A percentile compares a stretch with the other conserved stretches of the same genome.
Conservation (phyloP, 23 tunicate genomes). For the Botrylloides violaceus region DNA sequence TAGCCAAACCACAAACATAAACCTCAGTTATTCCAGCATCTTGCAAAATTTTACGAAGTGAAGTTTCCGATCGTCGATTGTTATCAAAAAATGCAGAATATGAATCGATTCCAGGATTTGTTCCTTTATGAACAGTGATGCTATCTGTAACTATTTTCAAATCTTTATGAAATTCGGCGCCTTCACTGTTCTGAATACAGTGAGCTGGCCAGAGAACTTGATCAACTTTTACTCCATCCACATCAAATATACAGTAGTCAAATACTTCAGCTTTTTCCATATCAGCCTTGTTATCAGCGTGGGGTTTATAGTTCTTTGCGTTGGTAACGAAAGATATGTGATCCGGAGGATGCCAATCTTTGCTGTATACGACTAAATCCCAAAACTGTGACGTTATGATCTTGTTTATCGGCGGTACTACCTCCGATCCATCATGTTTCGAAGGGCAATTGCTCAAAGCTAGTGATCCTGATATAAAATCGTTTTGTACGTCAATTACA, state of each 20-base stretch:
- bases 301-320: slow-evolving; percentile 54
- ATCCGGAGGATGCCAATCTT: slow-evolving; percentile 89
- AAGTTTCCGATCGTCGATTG: slow-evolving; percentile 44
- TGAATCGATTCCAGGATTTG: slow-evolving; percentile 38
- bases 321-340: slow-evolving; percentile 91
- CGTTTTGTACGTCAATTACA: slow-evolving; percentile 89
- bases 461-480: slow-evolving; percentile 68
- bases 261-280: slow-evolving; percentile 39
- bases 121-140: slow-evolving; percentile 46
- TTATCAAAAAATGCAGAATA: slow-evolving; percentile 95
- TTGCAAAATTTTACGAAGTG: slow-evolving; percentile 29
- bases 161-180: slow-evolving; percentile 72
- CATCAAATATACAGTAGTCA: slow-evolving; percentile 38
- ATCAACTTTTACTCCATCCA: slow-evolving; percentile 36
- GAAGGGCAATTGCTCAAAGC: slow-evolving; percentile 80
- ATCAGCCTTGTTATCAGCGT: slow-evolving; percentile 41
- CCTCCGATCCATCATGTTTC: slow-evolving; percentile 77
- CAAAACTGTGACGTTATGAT: slow-evolving; percentile 20
- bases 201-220: slow-evolving; percentile 91
- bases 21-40: slow-evolving; percentile 28
- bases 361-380: slow-evolving; percentile 65
- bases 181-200: slow-evolving; percentile 68
- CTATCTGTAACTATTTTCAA: slow-evolving; percentile 38
- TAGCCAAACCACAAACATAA: slow-evolving; percentile 83
- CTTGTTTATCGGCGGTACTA: slow-evolving; percentile 45